Conservation (phyloP, 1,140 invertebrate species). For the Euwallacea similis region DNA sequence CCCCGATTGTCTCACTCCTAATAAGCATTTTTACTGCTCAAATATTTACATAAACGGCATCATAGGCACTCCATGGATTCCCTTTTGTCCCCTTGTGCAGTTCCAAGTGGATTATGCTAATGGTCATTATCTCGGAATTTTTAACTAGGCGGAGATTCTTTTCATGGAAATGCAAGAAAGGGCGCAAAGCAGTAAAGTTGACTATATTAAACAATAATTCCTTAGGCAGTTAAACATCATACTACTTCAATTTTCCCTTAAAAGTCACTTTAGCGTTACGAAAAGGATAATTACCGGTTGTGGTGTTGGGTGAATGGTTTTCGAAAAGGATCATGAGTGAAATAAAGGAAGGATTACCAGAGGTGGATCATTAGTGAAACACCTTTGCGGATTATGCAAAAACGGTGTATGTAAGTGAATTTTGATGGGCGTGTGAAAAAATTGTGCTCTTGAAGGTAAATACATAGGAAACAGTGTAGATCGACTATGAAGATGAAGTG, state of each 20-base stretch:
- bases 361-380: conserved; percentile 37
- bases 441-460: neutral
- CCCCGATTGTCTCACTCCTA: conserved; percentile 34
- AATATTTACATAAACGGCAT: conserved; percentile 39
- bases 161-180: conserved; percentile 1
- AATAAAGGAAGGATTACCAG: conserved; percentile 38
- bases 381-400: conserved; percentile 40
- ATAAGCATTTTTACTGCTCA: conserved; percentile 38
- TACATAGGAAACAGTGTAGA: no score
- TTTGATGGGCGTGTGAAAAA: conserved; percentile 40
- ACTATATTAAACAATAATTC: neutral
- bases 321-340: conserved; percentile 23
- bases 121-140: conserved; percentile 1
- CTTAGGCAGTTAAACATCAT: neutral
- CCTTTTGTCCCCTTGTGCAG: conserved; percentile 30
- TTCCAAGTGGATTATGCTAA: conserved; percentile 40
- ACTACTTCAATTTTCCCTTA: neutral
- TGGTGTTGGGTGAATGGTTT: neutral
- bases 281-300: conserved; percentile 33
- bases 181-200: neutral
- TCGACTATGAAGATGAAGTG: no score
- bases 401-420: conserved; percentile 22
- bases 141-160: neutral
- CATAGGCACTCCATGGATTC: conserved; percentile 22
- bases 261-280: conserved; percentile 23